Conservation (phyloP, 2,888 invertebrate genomes). For the Sphinx pinastri region DNA sequence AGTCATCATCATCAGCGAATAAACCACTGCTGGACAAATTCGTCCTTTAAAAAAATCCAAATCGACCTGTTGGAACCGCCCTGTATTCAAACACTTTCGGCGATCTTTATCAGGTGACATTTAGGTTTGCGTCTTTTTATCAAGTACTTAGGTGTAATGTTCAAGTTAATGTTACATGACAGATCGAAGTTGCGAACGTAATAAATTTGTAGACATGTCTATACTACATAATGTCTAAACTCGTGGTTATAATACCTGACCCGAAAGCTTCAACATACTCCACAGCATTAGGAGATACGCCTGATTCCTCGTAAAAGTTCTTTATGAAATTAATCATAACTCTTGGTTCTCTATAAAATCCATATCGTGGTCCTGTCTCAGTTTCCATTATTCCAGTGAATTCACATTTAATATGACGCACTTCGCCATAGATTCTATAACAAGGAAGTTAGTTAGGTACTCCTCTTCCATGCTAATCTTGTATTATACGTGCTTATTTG, state of each 20-base stretch:
- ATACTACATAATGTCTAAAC: not conserved
- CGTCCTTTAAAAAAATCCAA: no score
- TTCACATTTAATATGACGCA: constrained; percentile 48
- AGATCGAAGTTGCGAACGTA: no score
- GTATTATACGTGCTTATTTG: not conserved
- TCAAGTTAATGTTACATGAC: no score
- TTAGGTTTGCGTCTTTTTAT: no score
- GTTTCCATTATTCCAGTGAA: constrained; percentile 36
- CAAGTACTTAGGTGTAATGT: no score
- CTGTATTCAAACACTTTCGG: no score
- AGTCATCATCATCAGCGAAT: no score
- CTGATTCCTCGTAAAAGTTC: constrained; percentile 81
- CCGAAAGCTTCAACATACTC: constrained; percentile 88
- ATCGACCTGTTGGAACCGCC: no score
- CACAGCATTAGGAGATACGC: constrained; percentile 81
- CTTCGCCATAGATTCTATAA: constrained; percentile 52
- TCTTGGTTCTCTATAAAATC: constrained; percentile 44
- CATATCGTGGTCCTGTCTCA: constrained; percentile 42
- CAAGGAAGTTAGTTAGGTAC: not conserved
- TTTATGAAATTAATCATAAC: constrained; percentile 46
- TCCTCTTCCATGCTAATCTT: not conserved
- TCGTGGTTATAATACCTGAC: constrained; percentile 67
- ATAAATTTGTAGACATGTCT: no score
- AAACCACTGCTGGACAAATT: no score
- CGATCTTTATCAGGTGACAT: no score